A percentile compares a stretch with the other conserved stretches of the same genome.
phyloP scores from a whole-genome alignment of 2,113 vertebrate genomes.

The Plectropomus leopardus region DNA sequence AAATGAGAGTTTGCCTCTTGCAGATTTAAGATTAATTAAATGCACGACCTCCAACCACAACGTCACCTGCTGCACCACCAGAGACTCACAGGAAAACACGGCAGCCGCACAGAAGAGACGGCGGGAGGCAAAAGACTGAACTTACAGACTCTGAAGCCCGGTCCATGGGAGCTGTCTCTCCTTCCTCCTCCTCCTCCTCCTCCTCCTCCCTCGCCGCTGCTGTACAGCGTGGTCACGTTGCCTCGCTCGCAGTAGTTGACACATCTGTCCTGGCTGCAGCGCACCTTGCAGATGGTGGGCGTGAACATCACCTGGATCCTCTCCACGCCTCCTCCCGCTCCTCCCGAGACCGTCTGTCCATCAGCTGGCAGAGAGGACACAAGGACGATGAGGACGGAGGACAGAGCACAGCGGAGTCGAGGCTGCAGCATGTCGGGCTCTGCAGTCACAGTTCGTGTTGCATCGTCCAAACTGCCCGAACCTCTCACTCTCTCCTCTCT shows the following conservation, averaged over 20 bases:
- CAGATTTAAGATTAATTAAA: no score
- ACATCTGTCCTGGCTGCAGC: constrained; percentile 88
- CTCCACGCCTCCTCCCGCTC: constrained; percentile 67
- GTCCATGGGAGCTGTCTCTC: constrained; percentile 81
- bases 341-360: constrained; percentile 79
- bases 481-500: background rate
- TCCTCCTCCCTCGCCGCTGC: constrained; percentile 73
- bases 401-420: constrained; percentile 54
- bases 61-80: no score
- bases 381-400: constrained; percentile 51
- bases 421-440: constrained; percentile 71
- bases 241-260: constrained; percentile 93
- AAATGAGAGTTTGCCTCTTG: no score
- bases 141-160: constrained; percentile 97
- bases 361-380: constrained; percentile 71
- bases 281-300: constrained; percentile 95
- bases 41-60: no score
- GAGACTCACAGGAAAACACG: background rate
- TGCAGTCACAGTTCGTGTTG: constrained; percentile 30
- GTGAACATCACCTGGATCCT: constrained; percentile 95
- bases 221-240: constrained; percentile 94
- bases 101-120: background rate
- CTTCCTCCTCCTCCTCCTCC: constrained; percentile 13
- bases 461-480: constrained; percentile 49
- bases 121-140: background rate